Evolutionary conservation across 2,888 invertebrate species (phyloP).

Genomic region (Cremastobaeus sp.): DNA sequence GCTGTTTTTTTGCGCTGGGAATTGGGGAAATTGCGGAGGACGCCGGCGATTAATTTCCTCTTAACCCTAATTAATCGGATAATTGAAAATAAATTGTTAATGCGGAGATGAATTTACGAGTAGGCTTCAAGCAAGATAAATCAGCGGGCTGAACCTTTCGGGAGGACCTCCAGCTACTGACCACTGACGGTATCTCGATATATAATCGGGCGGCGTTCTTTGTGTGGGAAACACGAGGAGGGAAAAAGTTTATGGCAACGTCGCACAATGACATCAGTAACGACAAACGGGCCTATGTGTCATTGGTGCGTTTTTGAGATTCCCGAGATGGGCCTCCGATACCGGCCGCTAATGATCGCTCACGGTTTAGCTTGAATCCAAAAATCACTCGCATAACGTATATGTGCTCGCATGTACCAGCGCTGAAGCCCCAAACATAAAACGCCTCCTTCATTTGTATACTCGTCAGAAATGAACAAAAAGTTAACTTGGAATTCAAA

Average conservation of each 20-base stretch:
- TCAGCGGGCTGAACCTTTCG: conserved; percentile 23
- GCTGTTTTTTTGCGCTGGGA: conserved; percentile 1
- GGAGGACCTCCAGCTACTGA: conserved; percentile 56
- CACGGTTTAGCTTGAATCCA: conserved; percentile 37
- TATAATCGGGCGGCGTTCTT: conserved; percentile 73
- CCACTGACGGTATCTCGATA: conserved; percentile 65
- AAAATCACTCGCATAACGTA: conserved; percentile 40
- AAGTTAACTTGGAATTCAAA: no score
- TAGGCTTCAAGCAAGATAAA: conserved; percentile 27
- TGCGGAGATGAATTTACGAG: conserved; percentile 27
- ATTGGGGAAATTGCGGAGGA: conserved; percentile 18
- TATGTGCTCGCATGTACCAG: conserved; percentile 15
- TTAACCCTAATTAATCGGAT: conserved; percentile 38
- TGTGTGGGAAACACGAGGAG: conserved; percentile 62
- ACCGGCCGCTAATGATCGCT: conserved; percentile 60
- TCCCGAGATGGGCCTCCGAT: conserved; percentile 72
- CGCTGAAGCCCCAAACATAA: conserved; percentile 8
- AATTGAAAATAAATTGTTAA: conserved; percentile 37
- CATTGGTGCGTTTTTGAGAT: conserved; percentile 72
- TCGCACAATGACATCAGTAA: conserved; percentile 75
- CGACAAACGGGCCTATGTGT: conserved; percentile 71
- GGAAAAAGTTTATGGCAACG: conserved; percentile 69
- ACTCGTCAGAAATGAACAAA: conserved; percentile 2
- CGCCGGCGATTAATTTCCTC: conserved; percentile 2
- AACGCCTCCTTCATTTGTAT: conserved; percentile 11